phyloP scores from a whole-genome alignment of 2,888 invertebrate genomes.

The Schrankia costaestrigalis region DNA sequence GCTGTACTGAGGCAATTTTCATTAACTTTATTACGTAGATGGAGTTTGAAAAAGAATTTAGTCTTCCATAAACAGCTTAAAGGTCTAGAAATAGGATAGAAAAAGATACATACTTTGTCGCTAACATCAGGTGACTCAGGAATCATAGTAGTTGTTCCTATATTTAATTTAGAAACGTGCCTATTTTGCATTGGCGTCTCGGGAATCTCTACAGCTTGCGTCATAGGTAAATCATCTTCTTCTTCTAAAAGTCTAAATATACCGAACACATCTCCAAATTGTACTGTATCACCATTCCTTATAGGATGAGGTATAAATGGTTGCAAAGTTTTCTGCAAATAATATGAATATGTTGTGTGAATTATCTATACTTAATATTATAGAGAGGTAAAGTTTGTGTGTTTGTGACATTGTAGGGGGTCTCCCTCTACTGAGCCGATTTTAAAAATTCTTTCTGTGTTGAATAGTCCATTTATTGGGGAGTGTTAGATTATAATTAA shows the following conservation, averaged over 20 bases:
- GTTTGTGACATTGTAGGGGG: no score
- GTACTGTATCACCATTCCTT: slow-evolving; percentile 62
- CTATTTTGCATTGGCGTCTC: slow-evolving; percentile 52
- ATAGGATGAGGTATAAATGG: slow-evolving; percentile 63
- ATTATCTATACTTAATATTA: no score
- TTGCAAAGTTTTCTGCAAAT: slow-evolving; percentile 50
- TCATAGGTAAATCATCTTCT: slow-evolving; percentile 61
- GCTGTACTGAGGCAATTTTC: no score
- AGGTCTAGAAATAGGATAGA: not conserved
- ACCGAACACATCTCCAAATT: slow-evolving; percentile 68
- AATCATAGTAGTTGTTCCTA: slow-evolving; percentile 43
- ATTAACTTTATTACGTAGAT: no score
- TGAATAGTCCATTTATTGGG: no score
- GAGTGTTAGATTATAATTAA: no score
- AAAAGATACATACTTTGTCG: slow-evolving; percentile 59
- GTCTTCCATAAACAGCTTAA: no score
- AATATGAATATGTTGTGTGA: no score
- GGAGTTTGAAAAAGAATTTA: no score
- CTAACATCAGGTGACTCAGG: slow-evolving; percentile 73
- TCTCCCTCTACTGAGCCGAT: no score
- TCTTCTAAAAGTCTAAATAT: slow-evolving; percentile 62
- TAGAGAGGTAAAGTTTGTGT: no score
- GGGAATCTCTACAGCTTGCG: slow-evolving; percentile 63
- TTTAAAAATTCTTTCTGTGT: no score
- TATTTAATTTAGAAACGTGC: slow-evolving; percentile 42